Evolutionary conservation across 2,113 vertebrate genomes (phyloP), one percentile per base, ranked within the genome.

Genomic region (Cnemophilus loriae): DNA sequence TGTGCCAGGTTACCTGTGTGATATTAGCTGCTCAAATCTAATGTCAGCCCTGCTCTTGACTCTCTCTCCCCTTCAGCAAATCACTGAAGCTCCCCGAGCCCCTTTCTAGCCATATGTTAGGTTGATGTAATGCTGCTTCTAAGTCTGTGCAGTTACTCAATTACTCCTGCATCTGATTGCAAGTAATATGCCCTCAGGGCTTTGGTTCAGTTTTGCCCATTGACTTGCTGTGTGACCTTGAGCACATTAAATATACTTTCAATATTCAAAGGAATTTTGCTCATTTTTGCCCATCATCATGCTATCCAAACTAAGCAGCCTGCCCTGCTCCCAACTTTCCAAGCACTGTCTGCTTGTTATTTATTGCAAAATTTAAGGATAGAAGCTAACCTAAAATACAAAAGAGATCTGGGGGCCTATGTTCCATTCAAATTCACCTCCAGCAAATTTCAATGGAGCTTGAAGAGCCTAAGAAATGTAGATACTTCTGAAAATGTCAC

Each of bases 401-500:
- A 33, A 82, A 82, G 81, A 79, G 67, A 67, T 83, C 37, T 71
- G 35, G 17, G 60, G 71, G 42, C 52, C 33, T 23, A 26, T 68
- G 59, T 89, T 90, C 44, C 52, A 30, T 89, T 81, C 46, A 89
- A 91, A 93, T 82, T 77, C 74, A 89, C 52, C 70, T 83, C 49
- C 57, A 87, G 70, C 1, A 0, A 84, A 26, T 78, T 91, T 91
- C 84, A 82, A 1, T 57, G 81, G 64, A 63, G 53, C 89, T 92
- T 88, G 80, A 88, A 77, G 69, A 90, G 60, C 18, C 60, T 71
- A 47, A 78, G 86, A 81, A 81, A 91, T 3, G 18, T 79, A 71
- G 76, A 23, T 74, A 37, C 52, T 71, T 81, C 69, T 87, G 89
- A 95, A 89, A 96, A 92, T 89, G 77, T 87, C 89, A 92, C 47